Conservation (phyloP, 2,113 vertebrate genomes). For the Morone saxatilis region DNA sequence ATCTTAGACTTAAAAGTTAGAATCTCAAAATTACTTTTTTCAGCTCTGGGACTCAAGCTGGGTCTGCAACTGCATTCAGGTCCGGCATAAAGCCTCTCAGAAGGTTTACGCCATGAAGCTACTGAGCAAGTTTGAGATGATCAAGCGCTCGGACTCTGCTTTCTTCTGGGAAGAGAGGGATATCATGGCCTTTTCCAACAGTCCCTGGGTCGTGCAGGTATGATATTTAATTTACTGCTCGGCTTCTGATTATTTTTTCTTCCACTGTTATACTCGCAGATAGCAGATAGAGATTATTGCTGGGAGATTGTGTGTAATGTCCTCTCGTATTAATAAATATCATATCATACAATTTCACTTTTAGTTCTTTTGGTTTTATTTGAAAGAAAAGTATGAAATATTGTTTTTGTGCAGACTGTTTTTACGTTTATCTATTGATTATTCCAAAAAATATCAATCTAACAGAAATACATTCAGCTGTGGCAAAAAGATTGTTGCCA, state of each 20-base stretch:
- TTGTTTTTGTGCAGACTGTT: not conserved
- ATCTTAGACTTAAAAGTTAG: not conserved
- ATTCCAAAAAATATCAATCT: not conserved
- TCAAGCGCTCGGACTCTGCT: constrained; percentile 98
- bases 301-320: no score
- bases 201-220: constrained; percentile 99
- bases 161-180: constrained; percentile 99
- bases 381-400: not conserved
- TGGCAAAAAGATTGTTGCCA: not conserved
- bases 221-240: constrained; percentile 21
- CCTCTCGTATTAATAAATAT: not conserved
- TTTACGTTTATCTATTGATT: not conserved
- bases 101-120: constrained; percentile 99
- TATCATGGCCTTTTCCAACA: constrained; percentile 98
- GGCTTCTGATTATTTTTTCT: not conserved
- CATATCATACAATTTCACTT: not conserved
- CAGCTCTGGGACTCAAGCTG: no score
- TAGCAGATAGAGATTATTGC: not conserved
- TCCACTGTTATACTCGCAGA: not conserved
- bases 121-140: constrained; percentile 99
- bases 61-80: constrained; percentile 86
- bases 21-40: not conserved
- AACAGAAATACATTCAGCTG: not conserved
- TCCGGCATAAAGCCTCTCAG: constrained; percentile 96
- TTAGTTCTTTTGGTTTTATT: not conserved